Evolutionary conservation across 2,797 vertebrate species (phyloP).

Genomic region (Poecilia picta): DNA sequence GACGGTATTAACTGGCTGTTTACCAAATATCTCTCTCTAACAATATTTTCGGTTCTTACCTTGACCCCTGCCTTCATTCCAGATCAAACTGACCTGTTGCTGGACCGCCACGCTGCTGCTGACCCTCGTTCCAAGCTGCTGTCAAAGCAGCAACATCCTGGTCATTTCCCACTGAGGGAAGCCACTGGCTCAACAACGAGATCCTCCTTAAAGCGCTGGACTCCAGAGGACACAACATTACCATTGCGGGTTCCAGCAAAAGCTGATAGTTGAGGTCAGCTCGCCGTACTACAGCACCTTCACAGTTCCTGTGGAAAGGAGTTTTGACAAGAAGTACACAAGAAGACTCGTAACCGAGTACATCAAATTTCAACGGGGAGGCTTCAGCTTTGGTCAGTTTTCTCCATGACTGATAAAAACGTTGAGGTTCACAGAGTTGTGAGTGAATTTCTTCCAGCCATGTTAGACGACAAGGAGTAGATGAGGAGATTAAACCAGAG

Average conservation of each 20-base stretch:
- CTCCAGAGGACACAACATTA: slow-evolving; percentile 56
- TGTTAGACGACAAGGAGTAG: slow-evolving; percentile 39
- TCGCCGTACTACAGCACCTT: slow-evolving; percentile 29
- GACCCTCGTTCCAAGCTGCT: slow-evolving; percentile 27
- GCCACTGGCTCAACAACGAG: slow-evolving; percentile 73
- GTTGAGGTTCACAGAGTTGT: slow-evolving; percentile 10
- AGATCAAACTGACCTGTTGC: slow-evolving; percentile 49
- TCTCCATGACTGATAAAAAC: background rate
- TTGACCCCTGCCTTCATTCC: slow-evolving; percentile 9
- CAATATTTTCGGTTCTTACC: no score
- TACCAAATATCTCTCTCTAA: no score
- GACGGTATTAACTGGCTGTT: no score
- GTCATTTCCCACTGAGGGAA: slow-evolving; percentile 66
- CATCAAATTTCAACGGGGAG: slow-evolving; percentile 33
- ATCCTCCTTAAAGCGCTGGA: slow-evolving; percentile 60
- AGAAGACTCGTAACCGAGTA: rapidly evolving
- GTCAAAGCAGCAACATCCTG: slow-evolving; percentile 57
- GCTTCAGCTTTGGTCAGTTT: slow-evolving; percentile 11
- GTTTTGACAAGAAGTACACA: slow-evolving; percentile 27
- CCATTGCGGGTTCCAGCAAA: slow-evolving; percentile 47
- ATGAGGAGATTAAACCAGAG: slow-evolving; percentile 36
- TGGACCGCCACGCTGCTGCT: slow-evolving; percentile 51
- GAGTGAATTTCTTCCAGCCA: slow-evolving; percentile 14
- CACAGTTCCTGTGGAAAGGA: slow-evolving; percentile 25
- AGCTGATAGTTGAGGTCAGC: slow-evolving; percentile 56